Conservation (phyloP, 2,888 invertebrate genomes). For the Tipula vernalis region DNA sequence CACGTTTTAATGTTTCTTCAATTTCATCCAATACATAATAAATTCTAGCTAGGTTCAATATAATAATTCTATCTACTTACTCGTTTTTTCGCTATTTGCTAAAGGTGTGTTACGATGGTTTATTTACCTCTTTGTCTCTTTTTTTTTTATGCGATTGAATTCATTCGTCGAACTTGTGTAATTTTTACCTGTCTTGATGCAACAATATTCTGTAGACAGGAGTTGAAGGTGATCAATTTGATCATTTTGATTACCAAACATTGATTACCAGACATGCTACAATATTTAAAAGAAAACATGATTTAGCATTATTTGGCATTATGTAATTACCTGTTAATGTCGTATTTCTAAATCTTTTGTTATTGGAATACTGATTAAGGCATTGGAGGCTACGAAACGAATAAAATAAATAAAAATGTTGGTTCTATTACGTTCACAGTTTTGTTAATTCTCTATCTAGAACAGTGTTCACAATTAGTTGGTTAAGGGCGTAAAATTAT, state of each 20-base stretch:
- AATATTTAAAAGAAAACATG: not conserved
- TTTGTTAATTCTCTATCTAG: no score
- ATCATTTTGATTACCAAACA: not conserved
- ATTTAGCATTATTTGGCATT: no score
- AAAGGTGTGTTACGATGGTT: not conserved
- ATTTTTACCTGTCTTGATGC: not conserved
- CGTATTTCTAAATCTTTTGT: no score
- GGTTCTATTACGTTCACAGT: no score
- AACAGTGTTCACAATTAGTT: no score
- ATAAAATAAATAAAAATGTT: not conserved
- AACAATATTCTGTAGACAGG: not conserved
- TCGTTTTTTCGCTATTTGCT: not conserved
- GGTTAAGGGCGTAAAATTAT: no score
- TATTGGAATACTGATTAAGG: not conserved
- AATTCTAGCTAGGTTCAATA: not conserved
- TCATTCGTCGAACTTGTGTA: not conserved
- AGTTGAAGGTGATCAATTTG: not conserved
- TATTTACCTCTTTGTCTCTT: conserved; percentile 4
- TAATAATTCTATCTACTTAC: not conserved
- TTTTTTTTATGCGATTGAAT: not conserved
- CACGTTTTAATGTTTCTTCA: not conserved
- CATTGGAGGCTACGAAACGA: not conserved
- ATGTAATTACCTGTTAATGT: no score
- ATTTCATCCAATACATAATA: not conserved
- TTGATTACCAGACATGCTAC: not conserved